Evolutionary conservation across 2,888 invertebrate genomes (phyloP).

Genomic region (Eupeodes latifasciatus): DNA sequence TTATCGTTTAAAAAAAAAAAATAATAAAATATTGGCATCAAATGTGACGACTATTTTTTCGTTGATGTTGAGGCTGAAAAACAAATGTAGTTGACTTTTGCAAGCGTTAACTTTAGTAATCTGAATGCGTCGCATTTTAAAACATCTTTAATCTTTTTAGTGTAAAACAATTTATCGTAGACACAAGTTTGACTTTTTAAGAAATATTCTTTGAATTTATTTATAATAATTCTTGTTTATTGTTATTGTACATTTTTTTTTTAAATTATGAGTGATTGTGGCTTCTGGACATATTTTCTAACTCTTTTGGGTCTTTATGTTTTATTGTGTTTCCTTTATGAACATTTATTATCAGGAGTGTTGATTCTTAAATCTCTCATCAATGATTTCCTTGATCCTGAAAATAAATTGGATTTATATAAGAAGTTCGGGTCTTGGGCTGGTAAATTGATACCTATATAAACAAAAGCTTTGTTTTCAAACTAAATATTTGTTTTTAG

Average conservation of each 20-base stretch:
- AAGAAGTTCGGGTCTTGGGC: slow-evolving; percentile 93
- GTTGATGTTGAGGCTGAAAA: slow-evolving; percentile 40
- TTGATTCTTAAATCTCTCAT: slow-evolving; percentile 86
- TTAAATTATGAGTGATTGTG: slow-evolving; percentile 50
- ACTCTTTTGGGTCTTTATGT: slow-evolving; percentile 85
- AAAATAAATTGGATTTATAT: slow-evolving; percentile 85
- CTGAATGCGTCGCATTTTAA: slow-evolving; percentile 40
- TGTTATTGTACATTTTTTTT: background rate
- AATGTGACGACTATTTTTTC: slow-evolving; percentile 17
- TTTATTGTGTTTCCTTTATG: slow-evolving; percentile 85
- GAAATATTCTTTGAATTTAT: background rate
- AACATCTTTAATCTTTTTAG: slow-evolving; percentile 44
- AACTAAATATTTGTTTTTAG: slow-evolving; percentile 84
- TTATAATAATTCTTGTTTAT: slow-evolving; percentile 13
- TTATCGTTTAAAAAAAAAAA: slow-evolving; percentile 14
- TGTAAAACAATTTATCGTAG: slow-evolving; percentile 26
- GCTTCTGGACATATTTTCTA: slow-evolving; percentile 78
- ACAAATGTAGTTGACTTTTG: slow-evolving; percentile 30
- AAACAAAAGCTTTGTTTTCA: background rate
- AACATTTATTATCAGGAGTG: slow-evolving; percentile 86
- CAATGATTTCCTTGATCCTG: slow-evolving; percentile 86
- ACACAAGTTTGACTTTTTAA: slow-evolving; percentile 16
- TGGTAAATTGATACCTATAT: no score
- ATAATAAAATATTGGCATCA: slow-evolving; percentile 36
- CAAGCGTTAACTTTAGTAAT: slow-evolving; percentile 40